Percentiles rank a stretch among this genome's conserved stretches.
Evolutionary conservation across 1,140 invertebrate genomes (phyloP).

Genomic region (Helicoverpa zea): DNA sequence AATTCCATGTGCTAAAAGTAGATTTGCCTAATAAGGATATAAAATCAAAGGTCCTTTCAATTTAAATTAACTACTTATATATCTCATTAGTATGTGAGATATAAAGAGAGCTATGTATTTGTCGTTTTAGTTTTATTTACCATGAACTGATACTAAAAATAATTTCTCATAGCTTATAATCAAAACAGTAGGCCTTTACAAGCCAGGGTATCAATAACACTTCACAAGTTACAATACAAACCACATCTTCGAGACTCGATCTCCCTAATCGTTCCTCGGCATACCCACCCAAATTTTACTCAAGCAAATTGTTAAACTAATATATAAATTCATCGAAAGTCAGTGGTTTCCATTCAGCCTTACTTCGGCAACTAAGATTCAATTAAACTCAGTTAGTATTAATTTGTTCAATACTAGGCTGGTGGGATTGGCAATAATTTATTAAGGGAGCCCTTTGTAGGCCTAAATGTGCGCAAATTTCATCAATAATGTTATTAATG

Average conservation of each 20-base stretch:
- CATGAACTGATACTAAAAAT: too few relatives aligned
- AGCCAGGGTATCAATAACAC: neutral
- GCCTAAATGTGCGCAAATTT: conserved; percentile 56
- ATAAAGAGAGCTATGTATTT: too few relatives aligned
- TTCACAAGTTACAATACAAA: neutral
- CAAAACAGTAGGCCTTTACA: too few relatives aligned
- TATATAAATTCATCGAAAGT: conserved; percentile 67
- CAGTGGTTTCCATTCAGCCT: conserved; percentile 61
- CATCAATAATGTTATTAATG: conserved; percentile 47
- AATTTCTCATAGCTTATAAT: too few relatives aligned
- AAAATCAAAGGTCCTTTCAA: too few relatives aligned
- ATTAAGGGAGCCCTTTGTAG: conserved; percentile 52
- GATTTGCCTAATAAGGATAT: too few relatives aligned
- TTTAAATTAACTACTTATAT: too few relatives aligned
- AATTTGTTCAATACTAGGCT: conserved; percentile 63
- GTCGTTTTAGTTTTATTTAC: too few relatives aligned
- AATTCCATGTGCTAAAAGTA: too few relatives aligned
- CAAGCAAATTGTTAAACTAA: conserved; percentile 66
- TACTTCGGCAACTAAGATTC: conserved; percentile 59
- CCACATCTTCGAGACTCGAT: conserved; percentile 1
- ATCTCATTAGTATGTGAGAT: too few relatives aligned
- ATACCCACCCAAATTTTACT: conserved; percentile 49
- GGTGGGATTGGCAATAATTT: conserved; percentile 56
- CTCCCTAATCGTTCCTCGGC: conserved; percentile 44
- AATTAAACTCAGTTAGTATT: conserved; percentile 64